Conservation (phyloP, 2,113 vertebrate species). For the Menidia beryllina region DNA sequence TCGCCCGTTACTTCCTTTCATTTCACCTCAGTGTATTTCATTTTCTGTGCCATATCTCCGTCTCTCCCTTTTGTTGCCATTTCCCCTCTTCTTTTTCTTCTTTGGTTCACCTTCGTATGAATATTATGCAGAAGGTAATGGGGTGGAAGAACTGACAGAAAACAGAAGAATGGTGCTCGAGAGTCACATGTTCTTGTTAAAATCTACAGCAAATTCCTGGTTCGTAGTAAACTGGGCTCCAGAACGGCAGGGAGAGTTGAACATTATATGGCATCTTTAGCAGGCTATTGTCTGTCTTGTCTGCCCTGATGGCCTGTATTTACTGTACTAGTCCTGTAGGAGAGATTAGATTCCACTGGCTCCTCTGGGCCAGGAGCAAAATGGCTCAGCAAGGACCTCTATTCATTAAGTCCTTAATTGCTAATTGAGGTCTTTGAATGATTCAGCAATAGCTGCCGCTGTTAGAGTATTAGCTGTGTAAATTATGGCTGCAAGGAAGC, state of each 20-base stretch:
- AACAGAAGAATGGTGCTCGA: constrained; percentile 35
- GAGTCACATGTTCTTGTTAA: constrained; percentile 52
- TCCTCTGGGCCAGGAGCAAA: constrained; percentile 55
- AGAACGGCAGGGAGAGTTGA: constrained; percentile 18
- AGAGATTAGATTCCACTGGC: constrained; percentile 65
- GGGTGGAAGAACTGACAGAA: constrained; percentile 24
- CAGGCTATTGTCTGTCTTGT: constrained; percentile 26
- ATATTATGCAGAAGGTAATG: constrained; percentile 64
- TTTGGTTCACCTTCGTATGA: constrained; percentile 51
- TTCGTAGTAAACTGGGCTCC: constrained; percentile 38
- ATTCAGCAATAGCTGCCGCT: constrained; percentile 72
- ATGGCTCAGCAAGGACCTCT: constrained; percentile 61
- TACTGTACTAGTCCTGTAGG: constrained; percentile 64
- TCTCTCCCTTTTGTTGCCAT: constrained; percentile 58
- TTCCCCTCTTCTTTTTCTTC: constrained; percentile 31
- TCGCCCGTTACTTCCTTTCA: constrained; percentile 36
- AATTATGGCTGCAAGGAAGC: constrained; percentile 69
- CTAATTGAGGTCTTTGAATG: constrained; percentile 79
- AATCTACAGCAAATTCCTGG: constrained; percentile 34
- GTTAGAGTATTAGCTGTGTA: constrained; percentile 72
- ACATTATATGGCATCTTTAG: constrained; percentile 44
- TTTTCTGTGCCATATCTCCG: constrained; percentile 19
- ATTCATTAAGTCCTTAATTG: constrained; percentile 80
- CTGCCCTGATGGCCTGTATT: constrained; percentile 52
- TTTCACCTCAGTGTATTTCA: constrained; percentile 36